phyloP scores from a whole-genome alignment of 2,113 vertebrate species.

The Anoura caudifer region DNA sequence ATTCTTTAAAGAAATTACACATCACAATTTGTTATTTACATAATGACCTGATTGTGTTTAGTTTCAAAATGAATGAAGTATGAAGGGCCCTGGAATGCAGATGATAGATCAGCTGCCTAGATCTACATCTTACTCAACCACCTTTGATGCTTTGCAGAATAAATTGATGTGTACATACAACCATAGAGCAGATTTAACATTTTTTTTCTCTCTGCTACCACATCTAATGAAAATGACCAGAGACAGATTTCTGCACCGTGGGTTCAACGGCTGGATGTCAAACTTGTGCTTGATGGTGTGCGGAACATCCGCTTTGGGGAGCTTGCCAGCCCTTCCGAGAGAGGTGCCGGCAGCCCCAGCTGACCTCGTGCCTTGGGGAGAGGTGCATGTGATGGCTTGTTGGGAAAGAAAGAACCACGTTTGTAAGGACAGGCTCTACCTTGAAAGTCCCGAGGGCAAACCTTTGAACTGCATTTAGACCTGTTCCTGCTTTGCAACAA shows the following conservation, averaged over 20 bases:
- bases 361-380: background rate
- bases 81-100: background rate
- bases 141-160: background rate
- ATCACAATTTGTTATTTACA: constrained; percentile 13
- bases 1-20: constrained; percentile 22
- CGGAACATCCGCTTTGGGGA: background rate
- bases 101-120: background rate
- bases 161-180: background rate
- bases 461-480: too few species aligned
- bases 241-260: fast-evolving
- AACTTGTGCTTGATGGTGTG: fast-evolving
- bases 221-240: background rate
- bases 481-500: background rate
- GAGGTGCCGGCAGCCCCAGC: background rate
- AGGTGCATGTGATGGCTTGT: fast-evolving
- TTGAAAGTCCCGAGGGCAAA: background rate
- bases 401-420: fast-evolving
- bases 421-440: background rate
- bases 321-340: background rate
- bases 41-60: background rate
- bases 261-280: fast-evolving
- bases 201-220: background rate
- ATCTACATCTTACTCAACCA: background rate
- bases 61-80: background rate
- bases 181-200: background rate